Conservation (phyloP, 2,888 invertebrate genomes). For the Leucophenga montana region DNA sequence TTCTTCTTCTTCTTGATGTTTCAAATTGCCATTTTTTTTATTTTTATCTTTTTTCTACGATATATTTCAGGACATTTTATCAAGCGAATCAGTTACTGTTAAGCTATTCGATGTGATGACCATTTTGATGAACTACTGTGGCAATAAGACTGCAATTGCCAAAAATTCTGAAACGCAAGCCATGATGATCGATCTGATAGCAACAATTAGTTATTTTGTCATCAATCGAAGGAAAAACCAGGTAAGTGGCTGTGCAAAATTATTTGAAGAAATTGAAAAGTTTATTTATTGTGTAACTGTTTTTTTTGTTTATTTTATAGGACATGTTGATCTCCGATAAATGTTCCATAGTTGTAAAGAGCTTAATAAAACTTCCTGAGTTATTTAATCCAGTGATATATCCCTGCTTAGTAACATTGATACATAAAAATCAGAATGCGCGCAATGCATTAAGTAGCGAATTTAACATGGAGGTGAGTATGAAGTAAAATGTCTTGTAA, state of each 20-base stretch:
- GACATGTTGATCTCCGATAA: conserved; percentile 71
- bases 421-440: conserved; percentile 70
- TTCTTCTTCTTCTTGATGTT: conserved; percentile 13
- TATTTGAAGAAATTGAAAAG: not conserved
- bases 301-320: conserved; percentile 45
- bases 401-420: conserved; percentile 72
- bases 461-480: conserved; percentile 71
- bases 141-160: conserved; percentile 57
- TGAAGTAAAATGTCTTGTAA: not conserved
- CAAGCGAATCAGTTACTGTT: conserved; percentile 67
- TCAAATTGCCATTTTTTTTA: not conserved
- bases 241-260: conserved; percentile 46
- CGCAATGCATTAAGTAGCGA: conserved; percentile 70
- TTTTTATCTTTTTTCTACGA: conserved; percentile 24
- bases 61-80: conserved; percentile 67
- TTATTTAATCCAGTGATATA: conserved; percentile 72
- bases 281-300: not conserved
- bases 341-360: conserved; percentile 71
- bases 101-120: conserved; percentile 72
- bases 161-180: conserved; percentile 70
- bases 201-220: conserved; percentile 72
- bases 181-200: conserved; percentile 73
- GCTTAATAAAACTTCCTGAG: conserved; percentile 70
- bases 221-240: conserved; percentile 72
- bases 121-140: conserved; percentile 69